A percentile compares a stretch with the other conserved stretches of the same genome.
Evolutionary conservation across 2,797 vertebrate genomes (phyloP).

Genomic region (Kryptopterus vitreolus): DNA sequence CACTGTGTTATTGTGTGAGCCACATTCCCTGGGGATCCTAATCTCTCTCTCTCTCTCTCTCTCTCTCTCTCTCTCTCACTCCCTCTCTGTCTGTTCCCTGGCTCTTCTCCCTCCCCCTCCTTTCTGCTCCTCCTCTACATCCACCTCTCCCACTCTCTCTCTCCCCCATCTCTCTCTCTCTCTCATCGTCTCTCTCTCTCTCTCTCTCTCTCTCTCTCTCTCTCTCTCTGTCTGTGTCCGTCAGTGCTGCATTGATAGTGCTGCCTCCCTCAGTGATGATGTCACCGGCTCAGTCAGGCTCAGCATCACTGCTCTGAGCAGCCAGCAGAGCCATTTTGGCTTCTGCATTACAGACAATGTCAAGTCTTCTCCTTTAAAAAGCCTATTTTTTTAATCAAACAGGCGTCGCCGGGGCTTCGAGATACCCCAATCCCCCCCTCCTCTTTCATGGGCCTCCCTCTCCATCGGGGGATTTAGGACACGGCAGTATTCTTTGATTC

Average conservation of each 20-base stretch:
- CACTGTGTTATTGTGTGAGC: slow-evolving; percentile 32
- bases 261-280: slow-evolving; percentile 73
- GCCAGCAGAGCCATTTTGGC: slow-evolving; percentile 77
- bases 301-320: slow-evolving; percentile 72
- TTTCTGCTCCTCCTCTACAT: background rate
- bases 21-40: slow-evolving; percentile 44
- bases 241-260: slow-evolving; percentile 72
- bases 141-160: background rate
- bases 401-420: slow-evolving; percentile 26
- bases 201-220: slow-evolving; percentile 26
- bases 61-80: slow-evolving; percentile 10
- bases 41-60: slow-evolving; percentile 19
- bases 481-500: slow-evolving; percentile 36
- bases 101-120: slow-evolving; percentile 13
- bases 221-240: slow-evolving; percentile 36
- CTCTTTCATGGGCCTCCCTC: slow-evolving; percentile 27
- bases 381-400: background rate
- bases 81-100: background rate
- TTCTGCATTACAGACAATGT: slow-evolving; percentile 50
- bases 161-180: slow-evolving; percentile 3
- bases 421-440: slow-evolving; percentile 21
- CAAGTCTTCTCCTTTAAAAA: slow-evolving; percentile 30
- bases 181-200: background rate
- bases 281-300: slow-evolving; percentile 73
- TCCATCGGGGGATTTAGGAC: slow-evolving; percentile 53